phyloP scores from a whole-genome alignment of 2,888 invertebrate genomes.

The Phanerotoma sp. region DNA sequence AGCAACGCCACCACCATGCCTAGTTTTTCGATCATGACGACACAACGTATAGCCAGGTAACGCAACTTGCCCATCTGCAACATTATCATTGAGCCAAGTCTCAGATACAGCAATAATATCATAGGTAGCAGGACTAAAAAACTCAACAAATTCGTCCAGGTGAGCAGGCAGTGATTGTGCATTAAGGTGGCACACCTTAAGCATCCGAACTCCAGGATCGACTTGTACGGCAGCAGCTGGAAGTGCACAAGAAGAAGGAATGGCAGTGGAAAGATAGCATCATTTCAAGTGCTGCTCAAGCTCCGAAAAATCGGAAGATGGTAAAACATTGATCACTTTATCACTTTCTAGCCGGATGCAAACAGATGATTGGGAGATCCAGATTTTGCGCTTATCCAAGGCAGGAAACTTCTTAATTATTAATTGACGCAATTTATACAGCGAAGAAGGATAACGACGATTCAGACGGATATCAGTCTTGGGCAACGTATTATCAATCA shows the following conservation, averaged over 20 bases:
- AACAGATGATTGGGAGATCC: too few species aligned
- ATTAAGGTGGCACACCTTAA: not conserved
- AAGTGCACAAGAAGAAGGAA: too few species aligned
- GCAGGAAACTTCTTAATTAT: not conserved
- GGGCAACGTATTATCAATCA: not conserved
- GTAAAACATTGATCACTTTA: not conserved
- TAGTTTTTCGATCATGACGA: not conserved
- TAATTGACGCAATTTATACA: not conserved
- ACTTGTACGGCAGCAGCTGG: not conserved
- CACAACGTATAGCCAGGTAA: not conserved
- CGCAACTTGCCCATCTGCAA: conserved; percentile 1
- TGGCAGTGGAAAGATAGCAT: too few species aligned
- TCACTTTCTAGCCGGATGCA: not conserved
- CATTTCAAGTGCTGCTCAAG: too few species aligned
- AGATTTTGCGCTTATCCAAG: too few species aligned
- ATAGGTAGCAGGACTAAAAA: not conserved
- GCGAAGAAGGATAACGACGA: not conserved
- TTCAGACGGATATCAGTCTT: too few species aligned
- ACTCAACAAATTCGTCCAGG: not conserved
- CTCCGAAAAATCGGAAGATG: not conserved
- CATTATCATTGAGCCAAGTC: conserved; percentile 1
- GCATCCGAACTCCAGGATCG: not conserved
- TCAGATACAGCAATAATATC: conserved; percentile 1
- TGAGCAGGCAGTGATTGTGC: not conserved
- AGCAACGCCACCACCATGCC: not conserved